These are phyloP conservation scores for Pseudorasbora parva DNA, from an alignment of 2,113 vertebrate species.

Conservation along the genomic window DNA sequence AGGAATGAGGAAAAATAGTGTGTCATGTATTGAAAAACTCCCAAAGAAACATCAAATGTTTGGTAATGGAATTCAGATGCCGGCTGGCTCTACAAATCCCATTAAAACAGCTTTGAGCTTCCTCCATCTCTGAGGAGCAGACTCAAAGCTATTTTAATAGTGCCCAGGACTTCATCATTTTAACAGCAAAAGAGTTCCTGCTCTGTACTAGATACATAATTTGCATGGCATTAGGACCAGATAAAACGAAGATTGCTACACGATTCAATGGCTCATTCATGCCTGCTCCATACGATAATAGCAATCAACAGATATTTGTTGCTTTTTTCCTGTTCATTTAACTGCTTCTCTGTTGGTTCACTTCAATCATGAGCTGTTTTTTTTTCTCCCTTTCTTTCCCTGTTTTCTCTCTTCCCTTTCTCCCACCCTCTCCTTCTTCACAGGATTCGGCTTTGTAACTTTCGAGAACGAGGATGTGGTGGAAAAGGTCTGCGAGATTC, in stretches of 20 bases:
- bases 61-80: slow-evolving; percentile 65
- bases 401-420: slow-evolving; percentile 11
- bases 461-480: slow-evolving; percentile 93
- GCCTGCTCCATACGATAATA: slow-evolving; percentile 54
- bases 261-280: slow-evolving; percentile 51
- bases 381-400: background rate
- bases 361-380: slow-evolving; percentile 53
- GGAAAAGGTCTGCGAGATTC: slow-evolving; percentile 94
- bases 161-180: slow-evolving; percentile 63
- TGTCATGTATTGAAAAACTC: slow-evolving; percentile 63
- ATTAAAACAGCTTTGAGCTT: slow-evolving; percentile 66
- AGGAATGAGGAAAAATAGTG: slow-evolving; percentile 55
- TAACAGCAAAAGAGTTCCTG: slow-evolving; percentile 53
- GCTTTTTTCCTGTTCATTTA: slow-evolving; percentile 57
- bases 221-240: slow-evolving; percentile 57
- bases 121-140: slow-evolving; percentile 54
- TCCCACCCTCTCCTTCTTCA: slow-evolving; percentile 27
- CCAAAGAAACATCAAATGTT: slow-evolving; percentile 63
- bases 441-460: slow-evolving; percentile 92
- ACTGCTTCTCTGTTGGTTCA: slow-evolving; percentile 52
- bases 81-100: slow-evolving; percentile 62
- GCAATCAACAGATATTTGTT: slow-evolving; percentile 61
- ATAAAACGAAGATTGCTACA: slow-evolving; percentile 51
- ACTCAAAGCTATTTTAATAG: slow-evolving; percentile 63
- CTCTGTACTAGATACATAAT: slow-evolving; percentile 57